A percentile compares a stretch with the other conserved stretches of the same genome.
phyloP scores from a whole-genome alignment of 2,797 vertebrate genomes.

The Podargus strigoides region DNA sequence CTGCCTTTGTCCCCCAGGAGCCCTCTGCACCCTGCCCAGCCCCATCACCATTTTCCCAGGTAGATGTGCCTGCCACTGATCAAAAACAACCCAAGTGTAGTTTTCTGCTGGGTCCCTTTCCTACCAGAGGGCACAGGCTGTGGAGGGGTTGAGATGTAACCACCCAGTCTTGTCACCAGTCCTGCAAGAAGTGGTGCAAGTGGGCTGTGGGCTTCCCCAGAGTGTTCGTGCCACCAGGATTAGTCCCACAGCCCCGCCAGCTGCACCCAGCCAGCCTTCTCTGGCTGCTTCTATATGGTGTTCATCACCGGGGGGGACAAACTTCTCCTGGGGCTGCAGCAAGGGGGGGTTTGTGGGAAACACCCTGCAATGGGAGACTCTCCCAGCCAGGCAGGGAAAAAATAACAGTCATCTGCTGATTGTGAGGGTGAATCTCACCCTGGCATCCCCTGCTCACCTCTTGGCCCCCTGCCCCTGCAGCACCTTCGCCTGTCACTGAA shows the following conservation, averaged over 20 bases:
- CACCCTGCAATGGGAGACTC: neutral
- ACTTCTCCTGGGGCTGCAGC: neutral
- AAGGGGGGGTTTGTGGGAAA: neutral
- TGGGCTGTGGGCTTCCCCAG: neutral
- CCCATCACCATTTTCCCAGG: neutral
- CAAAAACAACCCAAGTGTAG: neutral
- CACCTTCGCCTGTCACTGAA: constrained; percentile 95
- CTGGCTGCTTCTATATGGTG: neutral
- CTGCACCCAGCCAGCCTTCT: neutral
- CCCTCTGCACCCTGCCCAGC: neutral
- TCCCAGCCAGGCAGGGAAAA: neutral
- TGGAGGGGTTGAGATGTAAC: neutral
- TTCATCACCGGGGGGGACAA: neutral
- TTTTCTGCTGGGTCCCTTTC: neutral
- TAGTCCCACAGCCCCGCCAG: neutral
- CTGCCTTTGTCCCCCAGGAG: neutral
- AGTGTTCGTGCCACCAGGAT: neutral
- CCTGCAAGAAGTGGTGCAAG: neutral
- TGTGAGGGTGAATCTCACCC: neutral
- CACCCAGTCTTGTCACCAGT: neutral
- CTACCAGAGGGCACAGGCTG: neutral
- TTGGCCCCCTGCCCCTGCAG: constrained; percentile 66
- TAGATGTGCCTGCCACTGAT: neutral
- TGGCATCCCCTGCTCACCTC: neutral
- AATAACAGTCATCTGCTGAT: neutral